phyloP scores from a whole-genome alignment of 2,888 invertebrate species.

The Podotricha telesiphe region DNA sequence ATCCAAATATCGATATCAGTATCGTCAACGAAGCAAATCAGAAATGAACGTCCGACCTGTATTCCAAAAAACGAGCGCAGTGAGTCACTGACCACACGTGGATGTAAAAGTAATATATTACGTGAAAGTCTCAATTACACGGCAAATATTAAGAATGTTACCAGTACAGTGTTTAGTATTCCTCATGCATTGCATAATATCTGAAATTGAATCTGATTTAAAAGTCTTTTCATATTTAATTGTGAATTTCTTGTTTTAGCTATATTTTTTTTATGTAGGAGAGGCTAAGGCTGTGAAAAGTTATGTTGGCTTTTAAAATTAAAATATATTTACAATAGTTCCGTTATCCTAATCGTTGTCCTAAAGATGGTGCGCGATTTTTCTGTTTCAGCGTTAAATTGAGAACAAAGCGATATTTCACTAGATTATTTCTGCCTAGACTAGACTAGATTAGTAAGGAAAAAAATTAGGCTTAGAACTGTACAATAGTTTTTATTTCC shows the following conservation, averaged over 20 bases:
- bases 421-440: too few species aligned
- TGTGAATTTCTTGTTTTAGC: background rate
- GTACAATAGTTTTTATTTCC: too few species aligned
- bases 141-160: conserved; percentile 29
- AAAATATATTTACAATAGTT: too few species aligned
- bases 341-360: too few species aligned
- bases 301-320: too few species aligned
- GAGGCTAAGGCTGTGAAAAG: too few species aligned
- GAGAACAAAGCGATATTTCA: too few species aligned
- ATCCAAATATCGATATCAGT: background rate
- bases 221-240: background rate
- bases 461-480: too few species aligned
- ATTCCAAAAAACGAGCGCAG: conserved; percentile 28
- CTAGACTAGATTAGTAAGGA: too few species aligned
- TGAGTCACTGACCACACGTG: conserved; percentile 33
- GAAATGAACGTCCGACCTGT: conserved; percentile 33
- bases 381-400: too few species aligned
- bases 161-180: background rate
- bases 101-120: conserved; percentile 6
- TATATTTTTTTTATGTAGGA: background rate
- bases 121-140: conserved; percentile 33
- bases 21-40: conserved; percentile 14
- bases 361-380: too few species aligned
- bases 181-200: conserved; percentile 16
- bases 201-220: background rate